phyloP scores from a whole-genome alignment of 1,140 invertebrate species.

The Protaetia brevitarsis region DNA sequence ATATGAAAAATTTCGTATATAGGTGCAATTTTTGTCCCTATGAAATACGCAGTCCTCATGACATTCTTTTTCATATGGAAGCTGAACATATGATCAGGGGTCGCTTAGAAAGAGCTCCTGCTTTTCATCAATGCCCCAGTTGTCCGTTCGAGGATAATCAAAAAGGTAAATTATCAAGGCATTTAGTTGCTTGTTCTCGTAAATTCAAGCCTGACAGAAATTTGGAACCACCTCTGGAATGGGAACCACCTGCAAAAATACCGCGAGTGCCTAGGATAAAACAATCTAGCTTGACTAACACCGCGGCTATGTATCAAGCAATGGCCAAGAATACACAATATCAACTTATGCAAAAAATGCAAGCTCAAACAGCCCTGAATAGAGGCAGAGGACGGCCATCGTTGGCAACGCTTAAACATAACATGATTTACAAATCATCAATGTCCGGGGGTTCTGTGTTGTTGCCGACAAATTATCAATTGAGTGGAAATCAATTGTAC shows the following conservation, averaged over 20 bases:
- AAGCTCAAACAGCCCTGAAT: constrained; percentile 33
- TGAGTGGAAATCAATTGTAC: constrained; percentile 60
- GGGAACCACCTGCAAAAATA: constrained; percentile 91
- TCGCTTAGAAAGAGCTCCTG: constrained; percentile 76
- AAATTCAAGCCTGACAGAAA: constrained; percentile 84
- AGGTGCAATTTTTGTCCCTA: constrained; percentile 85
- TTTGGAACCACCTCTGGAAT: constrained; percentile 77
- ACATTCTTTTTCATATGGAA: constrained; percentile 91
- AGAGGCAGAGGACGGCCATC: constrained; percentile 49
- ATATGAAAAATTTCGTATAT: constrained; percentile 83
- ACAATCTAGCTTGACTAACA: constrained; percentile 44
- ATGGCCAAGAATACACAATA: constrained; percentile 52
- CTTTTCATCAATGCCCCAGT: constrained; percentile 88
- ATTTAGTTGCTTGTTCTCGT: constrained; percentile 84
- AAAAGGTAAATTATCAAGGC: constrained; percentile 87
- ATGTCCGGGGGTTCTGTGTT: constrained; percentile 52
- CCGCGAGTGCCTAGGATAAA: constrained; percentile 65
- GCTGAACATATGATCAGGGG: constrained; percentile 77
- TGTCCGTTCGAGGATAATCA: constrained; percentile 94
- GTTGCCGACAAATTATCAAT: constrained; percentile 58
- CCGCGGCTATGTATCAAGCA: constrained; percentile 47
- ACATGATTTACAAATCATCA: constrained; percentile 59
- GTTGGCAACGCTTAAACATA: constrained; percentile 37
- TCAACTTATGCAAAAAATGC: constrained; percentile 55
- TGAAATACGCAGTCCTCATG: constrained; percentile 78